Evolutionary conservation across 2,797 vertebrate genomes (phyloP), one percentile per base, ranked within the genome.

Genomic region (Stomatorhinus walkeri): DNA sequence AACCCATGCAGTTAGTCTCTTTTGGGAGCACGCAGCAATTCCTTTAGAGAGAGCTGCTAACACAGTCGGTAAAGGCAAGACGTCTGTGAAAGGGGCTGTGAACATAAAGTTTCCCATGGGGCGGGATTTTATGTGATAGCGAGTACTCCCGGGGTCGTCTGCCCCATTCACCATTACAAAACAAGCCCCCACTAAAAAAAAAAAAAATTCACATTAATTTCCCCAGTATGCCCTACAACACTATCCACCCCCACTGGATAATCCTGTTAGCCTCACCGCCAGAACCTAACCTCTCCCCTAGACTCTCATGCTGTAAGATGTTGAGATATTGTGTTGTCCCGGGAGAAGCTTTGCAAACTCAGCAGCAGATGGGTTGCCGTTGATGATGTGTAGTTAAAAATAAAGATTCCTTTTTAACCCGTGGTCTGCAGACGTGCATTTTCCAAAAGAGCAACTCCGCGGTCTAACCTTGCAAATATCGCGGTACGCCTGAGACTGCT

Each of bases 301-400:
- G 85, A 87, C 89, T 79, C 90, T 89, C 2, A 52, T 93, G 95
- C 92, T 93, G 92, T 93, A 52, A 93, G 92, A 94, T 94, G 92
- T 92, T 91, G 93, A 92, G 94, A 94, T 96, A 93, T 94, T 94
- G 94, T 91, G 90, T 28, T 49, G 88, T 95, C 96, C 94, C 96
- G 90, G 90, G 94, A 93, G 95, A 92, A 93, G 51, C 0, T 76
- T 91, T 91, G 93, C 93, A 92, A 92, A 93, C 94, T 91, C 93
- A 90, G 91, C 94, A 95, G 95, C 96, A 97, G 96, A 97, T 97
- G 97, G 96, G 91, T 92, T 90, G 93, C 93, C 93, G 93, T 91
- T 94, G 94, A 94, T 94, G 94, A 95, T 94, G 95, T 92, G 93
- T 92, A 94, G 94, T 94, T 95, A 94, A 95, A 94, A 95, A 95